Percentiles rank a stretch among this genome's conserved stretches.
Conservation (phyloP, 2,113 vertebrate species). For the Athene noctua region DNA sequence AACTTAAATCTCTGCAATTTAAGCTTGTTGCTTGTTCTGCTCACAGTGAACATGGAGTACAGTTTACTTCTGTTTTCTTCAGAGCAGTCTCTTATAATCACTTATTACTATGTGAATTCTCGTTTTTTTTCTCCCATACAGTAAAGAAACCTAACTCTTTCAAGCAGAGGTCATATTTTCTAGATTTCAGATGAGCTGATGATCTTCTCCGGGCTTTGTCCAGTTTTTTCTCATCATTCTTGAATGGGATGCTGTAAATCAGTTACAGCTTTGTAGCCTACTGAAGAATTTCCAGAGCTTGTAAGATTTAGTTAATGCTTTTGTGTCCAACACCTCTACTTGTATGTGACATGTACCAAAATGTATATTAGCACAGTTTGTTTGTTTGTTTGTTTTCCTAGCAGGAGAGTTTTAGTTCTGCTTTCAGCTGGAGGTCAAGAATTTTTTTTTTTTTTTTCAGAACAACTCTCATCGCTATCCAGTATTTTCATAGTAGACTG, state of each 20-base stretch:
- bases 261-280: background rate
- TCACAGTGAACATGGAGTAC: background rate
- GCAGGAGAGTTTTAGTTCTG: background rate
- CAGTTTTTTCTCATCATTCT: background rate
- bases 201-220: background rate
- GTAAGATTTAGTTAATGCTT: background rate
- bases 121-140: background rate
- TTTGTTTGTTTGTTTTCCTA: background rate
- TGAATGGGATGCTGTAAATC: background rate
- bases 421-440: background rate
- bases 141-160: background rate
- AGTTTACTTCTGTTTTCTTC: background rate
- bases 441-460: background rate
- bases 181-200: background rate
- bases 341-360: background rate
- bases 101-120: background rate
- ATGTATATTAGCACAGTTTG: background rate
- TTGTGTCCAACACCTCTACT: background rate
- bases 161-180: background rate
- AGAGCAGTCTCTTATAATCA: background rate
- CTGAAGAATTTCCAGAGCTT: background rate
- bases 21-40: background rate
- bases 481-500: background rate
- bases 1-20: background rate
- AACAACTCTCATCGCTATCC: accelerated